Evolutionary conservation across 2,888 invertebrate genomes (phyloP), one percentile per base, ranked within the genome.

Genomic region (Phalera bucephala): DNA sequence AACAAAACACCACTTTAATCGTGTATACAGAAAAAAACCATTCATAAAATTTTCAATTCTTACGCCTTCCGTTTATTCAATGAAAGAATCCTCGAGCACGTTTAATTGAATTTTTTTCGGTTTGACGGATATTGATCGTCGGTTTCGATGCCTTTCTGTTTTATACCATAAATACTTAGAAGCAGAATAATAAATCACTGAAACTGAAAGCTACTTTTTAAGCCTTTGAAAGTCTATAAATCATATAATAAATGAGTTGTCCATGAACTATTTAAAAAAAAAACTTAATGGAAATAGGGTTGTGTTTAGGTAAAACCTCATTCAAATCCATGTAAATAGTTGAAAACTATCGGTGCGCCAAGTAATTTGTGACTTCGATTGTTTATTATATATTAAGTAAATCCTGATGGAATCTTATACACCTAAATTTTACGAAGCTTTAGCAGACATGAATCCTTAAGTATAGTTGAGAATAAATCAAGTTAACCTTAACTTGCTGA

Each of bases 71-170:
- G 80, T 78, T 82, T 80, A 79, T 68, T 66, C 72, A 72, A 67
- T 76, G 70, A 79, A 84, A 73, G 79, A 80, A 78, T 76, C 69
- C 70, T 60, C 56, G 58, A 63, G 60, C 61, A 64, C 65, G 75
- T 80, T 83, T 83, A 84, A 85, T 84, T 85, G 82, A 80, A 63
- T 77, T 80, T 83, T 74, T 81, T 77, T 66, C 65, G 53, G 75
- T 76, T 79, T 79, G 82, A 80, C 80, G 78, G 82, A 74, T 83
- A 86, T 85, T 84, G 84, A 85, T 85, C 75, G 78, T 64, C 58
- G 58, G 64, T 68, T 80, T 79, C 75, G 80, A 81, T 79, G 75
- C 73, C 72, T 76, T 71, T 72, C 73, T 80, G 80, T 84, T 81
- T 80, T 70, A 78, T 76, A 78, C 71, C 55, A 67, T 72, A 77